These are phyloP conservation scores for Drosophila burlai DNA, from an alignment of 1,140 invertebrate species.

Conservation along the genomic window DNA sequence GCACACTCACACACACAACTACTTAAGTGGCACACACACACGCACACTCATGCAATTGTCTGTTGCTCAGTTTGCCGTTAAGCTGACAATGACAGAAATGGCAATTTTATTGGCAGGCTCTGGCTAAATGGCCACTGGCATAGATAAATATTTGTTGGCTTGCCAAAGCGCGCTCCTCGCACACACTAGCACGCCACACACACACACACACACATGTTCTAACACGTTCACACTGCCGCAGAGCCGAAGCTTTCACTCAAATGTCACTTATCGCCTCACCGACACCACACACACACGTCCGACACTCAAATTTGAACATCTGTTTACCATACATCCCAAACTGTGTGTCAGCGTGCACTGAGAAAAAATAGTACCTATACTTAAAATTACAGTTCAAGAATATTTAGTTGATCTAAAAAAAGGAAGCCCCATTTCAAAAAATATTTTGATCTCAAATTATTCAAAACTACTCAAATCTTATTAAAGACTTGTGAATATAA, in stretches of 20 bases:
- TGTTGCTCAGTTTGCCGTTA: slow-evolving; percentile 80
- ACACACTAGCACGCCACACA: slow-evolving; percentile 12
- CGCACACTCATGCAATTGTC: slow-evolving; percentile 42
- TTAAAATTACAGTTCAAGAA: background rate
- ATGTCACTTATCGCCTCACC: slow-evolving; percentile 75
- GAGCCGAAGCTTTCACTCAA: slow-evolving; percentile 76
- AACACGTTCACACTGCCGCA: slow-evolving; percentile 53
- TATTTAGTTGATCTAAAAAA: too few species aligned
- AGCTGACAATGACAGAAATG: slow-evolving; percentile 81
- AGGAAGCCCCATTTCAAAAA: too few species aligned
- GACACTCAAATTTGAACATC: slow-evolving; percentile 56
- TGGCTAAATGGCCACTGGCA: slow-evolving; percentile 79
- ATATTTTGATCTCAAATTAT: too few species aligned
- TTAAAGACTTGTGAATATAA: too few species aligned
- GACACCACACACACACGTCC: slow-evolving; percentile 38
- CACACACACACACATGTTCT: slow-evolving; percentile 14
- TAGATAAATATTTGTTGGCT: slow-evolving; percentile 83
- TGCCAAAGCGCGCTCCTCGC: slow-evolving; percentile 56
- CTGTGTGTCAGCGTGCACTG: slow-evolving; percentile 16
- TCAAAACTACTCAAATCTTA: too few species aligned
- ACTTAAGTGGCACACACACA: slow-evolving; percentile 30
- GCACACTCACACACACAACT: slow-evolving; percentile 31
- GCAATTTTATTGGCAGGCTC: slow-evolving; percentile 78
- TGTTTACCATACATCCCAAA: slow-evolving; percentile 67
- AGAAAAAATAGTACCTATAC: background rate